Evolutionary conservation across 2,113 vertebrate genomes (phyloP).

Genomic region (Rynchops niger): DNA sequence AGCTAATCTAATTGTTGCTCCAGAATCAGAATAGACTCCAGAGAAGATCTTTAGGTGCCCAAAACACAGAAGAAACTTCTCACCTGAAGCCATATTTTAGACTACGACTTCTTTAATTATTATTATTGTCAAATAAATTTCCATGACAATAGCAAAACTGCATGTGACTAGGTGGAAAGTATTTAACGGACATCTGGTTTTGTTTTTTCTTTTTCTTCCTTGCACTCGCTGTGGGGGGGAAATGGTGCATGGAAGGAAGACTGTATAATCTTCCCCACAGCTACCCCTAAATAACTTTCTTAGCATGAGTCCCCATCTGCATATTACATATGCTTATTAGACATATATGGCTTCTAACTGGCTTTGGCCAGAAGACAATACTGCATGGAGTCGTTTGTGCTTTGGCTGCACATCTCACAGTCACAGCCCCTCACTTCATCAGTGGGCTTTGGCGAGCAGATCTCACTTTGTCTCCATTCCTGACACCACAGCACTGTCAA

Average conservation of each 20-base stretch:
- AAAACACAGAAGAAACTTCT: not conserved
- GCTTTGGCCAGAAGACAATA: not conserved
- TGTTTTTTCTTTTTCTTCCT: not conserved
- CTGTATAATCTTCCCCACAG: not conserved
- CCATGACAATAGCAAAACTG: not conserved
- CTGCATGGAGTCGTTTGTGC: not conserved
- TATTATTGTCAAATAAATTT: not conserved
- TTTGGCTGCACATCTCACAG: not conserved
- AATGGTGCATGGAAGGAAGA: not conserved
- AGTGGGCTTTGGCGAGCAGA: not conserved
- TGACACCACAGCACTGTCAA: not conserved
- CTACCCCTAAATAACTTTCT: constrained; percentile 8
- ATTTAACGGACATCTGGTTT: constrained; percentile 38
- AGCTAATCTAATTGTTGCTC: not conserved
- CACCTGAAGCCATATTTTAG: not conserved
- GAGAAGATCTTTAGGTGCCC: not conserved
- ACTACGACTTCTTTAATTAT: not conserved
- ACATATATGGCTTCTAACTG: not conserved
- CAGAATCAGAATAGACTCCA: not conserved
- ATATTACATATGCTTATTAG: not conserved
- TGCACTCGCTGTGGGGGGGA: not conserved
- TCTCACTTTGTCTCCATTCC: not conserved
- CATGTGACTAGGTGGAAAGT: constrained; percentile 14
- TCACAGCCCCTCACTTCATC: not conserved
- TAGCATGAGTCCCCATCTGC: not conserved